Conservation (phyloP, 2,888 invertebrate species). For the Lepas anatifera region DNA sequence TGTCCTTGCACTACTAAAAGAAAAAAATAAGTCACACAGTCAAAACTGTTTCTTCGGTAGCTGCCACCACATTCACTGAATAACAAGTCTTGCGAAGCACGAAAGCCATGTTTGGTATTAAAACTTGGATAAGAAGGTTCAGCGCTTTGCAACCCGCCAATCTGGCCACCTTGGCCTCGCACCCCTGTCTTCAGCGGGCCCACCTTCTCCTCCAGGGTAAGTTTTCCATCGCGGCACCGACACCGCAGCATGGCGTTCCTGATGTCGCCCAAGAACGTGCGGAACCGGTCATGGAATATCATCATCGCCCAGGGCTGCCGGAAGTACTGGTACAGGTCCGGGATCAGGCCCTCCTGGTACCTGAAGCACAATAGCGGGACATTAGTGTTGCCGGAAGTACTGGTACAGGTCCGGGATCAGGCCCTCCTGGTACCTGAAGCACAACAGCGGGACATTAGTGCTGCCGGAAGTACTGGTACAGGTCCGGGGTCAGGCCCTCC, state of each 20-base stretch:
- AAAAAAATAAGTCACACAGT: no score
- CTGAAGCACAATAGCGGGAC: no score
- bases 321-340: conserved; percentile 54
- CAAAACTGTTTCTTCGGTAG: no score
- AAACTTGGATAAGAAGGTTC: no score
- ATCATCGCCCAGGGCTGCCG: conserved; percentile 51
- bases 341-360: conserved; percentile 47
- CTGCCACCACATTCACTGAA: no score
- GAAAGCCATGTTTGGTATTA: no score
- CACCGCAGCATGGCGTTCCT: conserved; percentile 13
- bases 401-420: conserved; percentile 51
- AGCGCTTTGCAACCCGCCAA: no score
- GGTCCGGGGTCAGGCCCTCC: conserved; percentile 48
- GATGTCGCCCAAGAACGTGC: conserved; percentile 35
- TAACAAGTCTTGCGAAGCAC: no score
- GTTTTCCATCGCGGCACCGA: neutral
- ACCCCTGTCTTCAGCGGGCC: no score
- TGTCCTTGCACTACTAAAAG: no score
- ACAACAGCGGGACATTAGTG: no score
- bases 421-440: conserved; percentile 46
- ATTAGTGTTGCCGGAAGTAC: conserved; percentile 51
- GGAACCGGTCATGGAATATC: conserved; percentile 44
- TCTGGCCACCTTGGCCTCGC: no score
- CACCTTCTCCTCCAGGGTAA: conserved; percentile 2
- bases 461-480: conserved; percentile 51